Evolutionary conservation across 2,113 vertebrate genomes (phyloP).

Genomic region (Uria lomvia): DNA sequence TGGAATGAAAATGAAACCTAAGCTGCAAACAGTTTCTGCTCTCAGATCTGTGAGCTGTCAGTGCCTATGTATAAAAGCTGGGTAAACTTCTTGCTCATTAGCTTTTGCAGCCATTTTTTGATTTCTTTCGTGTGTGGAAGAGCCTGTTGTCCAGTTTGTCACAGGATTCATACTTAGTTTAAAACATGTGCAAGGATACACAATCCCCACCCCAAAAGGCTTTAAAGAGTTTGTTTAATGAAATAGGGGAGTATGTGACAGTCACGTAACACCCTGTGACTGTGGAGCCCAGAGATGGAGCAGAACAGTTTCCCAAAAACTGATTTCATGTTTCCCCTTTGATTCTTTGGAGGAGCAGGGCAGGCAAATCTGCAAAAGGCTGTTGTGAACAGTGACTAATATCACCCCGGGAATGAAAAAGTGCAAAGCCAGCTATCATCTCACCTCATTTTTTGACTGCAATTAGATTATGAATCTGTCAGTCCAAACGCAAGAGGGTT

Average conservation of each 20-base stretch:
- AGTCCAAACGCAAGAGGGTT: not conserved
- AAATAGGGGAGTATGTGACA: not conserved
- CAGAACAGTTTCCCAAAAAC: not conserved
- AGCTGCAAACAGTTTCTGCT: not conserved
- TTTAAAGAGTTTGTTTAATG: not conserved
- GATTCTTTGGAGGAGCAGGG: not conserved
- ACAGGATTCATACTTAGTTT: not conserved
- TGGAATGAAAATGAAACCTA: not conserved
- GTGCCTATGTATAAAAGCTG: not conserved
- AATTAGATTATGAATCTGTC: not conserved
- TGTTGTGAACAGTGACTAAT: not conserved
- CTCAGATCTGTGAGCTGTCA: not conserved
- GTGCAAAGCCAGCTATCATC: not conserved
- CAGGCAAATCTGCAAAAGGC: not conserved
- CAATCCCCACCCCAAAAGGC: not conserved
- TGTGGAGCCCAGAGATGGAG: not conserved
- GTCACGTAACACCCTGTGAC: fast-evolving
- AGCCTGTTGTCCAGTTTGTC: not conserved
- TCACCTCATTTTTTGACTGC: not conserved
- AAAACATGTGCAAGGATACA: not conserved
- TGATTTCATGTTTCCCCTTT: not conserved
- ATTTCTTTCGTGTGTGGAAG: not conserved
- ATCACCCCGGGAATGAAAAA: not conserved
- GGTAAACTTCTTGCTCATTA: not conserved
- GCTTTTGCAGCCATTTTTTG: not conserved